phyloP scores from a whole-genome alignment of 2,888 invertebrate species.

The Alviniconcha strummeri region DNA sequence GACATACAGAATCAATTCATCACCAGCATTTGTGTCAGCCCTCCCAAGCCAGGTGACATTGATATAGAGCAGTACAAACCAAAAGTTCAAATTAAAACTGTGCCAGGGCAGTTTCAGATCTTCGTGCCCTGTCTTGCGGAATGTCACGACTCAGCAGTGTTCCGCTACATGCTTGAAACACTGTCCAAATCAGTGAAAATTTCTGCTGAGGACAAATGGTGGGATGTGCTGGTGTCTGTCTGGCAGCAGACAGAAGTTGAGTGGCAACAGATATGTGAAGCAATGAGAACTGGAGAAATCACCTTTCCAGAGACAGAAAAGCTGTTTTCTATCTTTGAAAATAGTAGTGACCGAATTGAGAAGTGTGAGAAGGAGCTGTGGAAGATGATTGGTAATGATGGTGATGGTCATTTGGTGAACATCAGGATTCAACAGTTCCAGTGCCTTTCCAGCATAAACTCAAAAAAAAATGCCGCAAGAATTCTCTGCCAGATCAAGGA shows the following conservation, averaged over 20 bases:
- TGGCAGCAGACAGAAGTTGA: not conserved
- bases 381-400: constrained; percentile 21
- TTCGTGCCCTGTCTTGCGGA: not conserved
- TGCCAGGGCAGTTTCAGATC: constrained; percentile 3
- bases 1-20: too few relatives aligned
- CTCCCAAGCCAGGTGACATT: too few relatives aligned
- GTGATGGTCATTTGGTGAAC: constrained; percentile 13
- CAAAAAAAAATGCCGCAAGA: constrained; percentile 43
- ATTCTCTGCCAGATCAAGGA: constrained; percentile 42
- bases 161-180: not conserved
- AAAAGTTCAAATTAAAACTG: not conserved
- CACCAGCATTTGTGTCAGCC: too few relatives aligned
- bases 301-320: not conserved
- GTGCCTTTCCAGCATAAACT: constrained; percentile 37
- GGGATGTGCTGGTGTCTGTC: constrained; percentile 5
- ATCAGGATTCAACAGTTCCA: constrained; percentile 44
- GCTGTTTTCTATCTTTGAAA: not conserved
- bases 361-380: constrained; percentile 26
- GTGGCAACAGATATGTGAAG: not conserved
- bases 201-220: not conserved
- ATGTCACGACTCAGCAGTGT: constrained; percentile 3
- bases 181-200: not conserved
- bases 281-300: constrained; percentile 14
- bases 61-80: not conserved
- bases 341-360: not conserved